These are phyloP conservation scores for Drosophila neotestacea DNA, from an alignment of 2,888 invertebrate genomes.

Conservation along the genomic window DNA sequence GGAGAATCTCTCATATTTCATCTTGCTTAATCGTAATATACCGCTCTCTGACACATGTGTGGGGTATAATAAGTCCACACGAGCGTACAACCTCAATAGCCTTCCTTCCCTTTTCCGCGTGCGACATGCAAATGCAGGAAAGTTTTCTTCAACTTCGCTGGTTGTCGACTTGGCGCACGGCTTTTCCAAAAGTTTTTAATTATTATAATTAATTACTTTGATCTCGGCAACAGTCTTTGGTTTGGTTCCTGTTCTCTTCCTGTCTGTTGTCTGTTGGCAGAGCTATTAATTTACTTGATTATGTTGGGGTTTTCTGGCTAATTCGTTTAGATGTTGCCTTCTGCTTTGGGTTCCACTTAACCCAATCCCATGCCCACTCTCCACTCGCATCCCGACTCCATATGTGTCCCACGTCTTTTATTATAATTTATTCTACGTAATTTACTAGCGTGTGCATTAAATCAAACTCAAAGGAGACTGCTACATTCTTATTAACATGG, in stretches of 20 bases:
- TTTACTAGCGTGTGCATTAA: slow-evolving; percentile 56
- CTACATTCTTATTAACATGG: background rate
- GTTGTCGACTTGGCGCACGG: slow-evolving; percentile 50
- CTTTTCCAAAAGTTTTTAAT: slow-evolving; percentile 74
- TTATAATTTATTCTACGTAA: slow-evolving; percentile 74
- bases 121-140: slow-evolving; percentile 44
- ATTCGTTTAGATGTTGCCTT: slow-evolving; percentile 60
- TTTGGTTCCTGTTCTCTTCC: slow-evolving; percentile 28
- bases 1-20: background rate
- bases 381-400: background rate
- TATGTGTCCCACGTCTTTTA: slow-evolving; percentile 38
- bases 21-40: background rate
- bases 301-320: slow-evolving; percentile 71
- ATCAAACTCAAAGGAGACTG: slow-evolving; percentile 41
- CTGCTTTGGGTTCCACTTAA: slow-evolving; percentile 2
- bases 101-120: slow-evolving; percentile 5
- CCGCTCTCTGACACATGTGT: background rate
- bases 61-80: slow-evolving; percentile 35
- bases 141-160: slow-evolving; percentile 53
- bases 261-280: slow-evolving; percentile 45
- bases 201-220: slow-evolving; percentile 82
- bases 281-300: slow-evolving; percentile 79
- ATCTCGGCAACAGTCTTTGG: slow-evolving; percentile 62
- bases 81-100: slow-evolving; percentile 19
- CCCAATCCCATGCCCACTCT: slow-evolving; percentile 7